Percentiles rank a stretch among this genome's conserved stretches.
Conservation (phyloP, 2,797 vertebrate genomes). For the Phrynocephalus vlangalii region DNA sequence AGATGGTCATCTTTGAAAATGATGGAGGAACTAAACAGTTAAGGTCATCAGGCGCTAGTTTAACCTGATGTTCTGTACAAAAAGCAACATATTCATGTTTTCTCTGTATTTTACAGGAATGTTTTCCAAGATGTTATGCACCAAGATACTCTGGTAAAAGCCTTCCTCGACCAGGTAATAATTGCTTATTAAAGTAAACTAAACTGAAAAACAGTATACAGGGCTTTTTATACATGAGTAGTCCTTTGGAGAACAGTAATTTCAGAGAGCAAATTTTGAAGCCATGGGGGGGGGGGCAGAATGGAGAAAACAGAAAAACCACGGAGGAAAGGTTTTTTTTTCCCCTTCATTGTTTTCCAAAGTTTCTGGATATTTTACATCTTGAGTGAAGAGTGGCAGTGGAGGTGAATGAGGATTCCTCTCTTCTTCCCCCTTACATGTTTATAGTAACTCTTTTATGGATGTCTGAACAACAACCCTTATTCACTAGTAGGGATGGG, state of each 20-base stretch:
- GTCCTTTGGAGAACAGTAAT: background rate
- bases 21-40: background rate
- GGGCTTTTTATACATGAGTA: background rate
- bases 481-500: background rate
- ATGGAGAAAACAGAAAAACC: no score
- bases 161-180: slow-evolving; percentile 94
- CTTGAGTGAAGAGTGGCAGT: background rate
- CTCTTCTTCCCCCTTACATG: no score
- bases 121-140: slow-evolving; percentile 96
- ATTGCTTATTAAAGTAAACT: background rate
- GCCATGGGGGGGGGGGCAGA: no score
- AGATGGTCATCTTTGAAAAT: no score
- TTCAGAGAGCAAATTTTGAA: no score
- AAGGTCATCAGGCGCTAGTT: background rate
- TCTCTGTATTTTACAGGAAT: slow-evolving; percentile 80
- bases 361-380: no score
- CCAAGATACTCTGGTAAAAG: slow-evolving; percentile 92
- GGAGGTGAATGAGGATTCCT: no score
- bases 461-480: no score
- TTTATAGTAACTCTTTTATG: no score
- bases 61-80: background rate
- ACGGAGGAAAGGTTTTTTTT: no score
- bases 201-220: no score
- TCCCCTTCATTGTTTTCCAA: no score
- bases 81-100: background rate